Evolutionary conservation across 2,113 vertebrate genomes (phyloP).

Genomic region (Lota lota): DNA sequence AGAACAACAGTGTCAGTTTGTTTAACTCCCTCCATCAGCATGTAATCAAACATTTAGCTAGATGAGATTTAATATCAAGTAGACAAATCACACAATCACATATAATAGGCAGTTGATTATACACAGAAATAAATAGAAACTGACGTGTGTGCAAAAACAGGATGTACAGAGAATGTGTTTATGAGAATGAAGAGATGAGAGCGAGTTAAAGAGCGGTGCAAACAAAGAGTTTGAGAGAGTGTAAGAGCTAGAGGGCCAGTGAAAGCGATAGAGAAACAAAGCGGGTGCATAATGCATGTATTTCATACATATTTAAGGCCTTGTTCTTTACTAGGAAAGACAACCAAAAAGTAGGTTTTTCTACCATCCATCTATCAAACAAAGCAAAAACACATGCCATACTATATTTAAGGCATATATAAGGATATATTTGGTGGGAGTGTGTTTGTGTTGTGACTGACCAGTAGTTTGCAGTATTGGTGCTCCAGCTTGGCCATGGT

Average conservation of each 20-base stretch:
- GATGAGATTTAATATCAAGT: too few relatives aligned
- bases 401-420: too few relatives aligned
- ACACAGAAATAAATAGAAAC: background rate
- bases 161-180: too few relatives aligned
- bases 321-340: too few relatives aligned
- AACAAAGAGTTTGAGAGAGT: background rate
- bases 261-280: background rate
- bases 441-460: slow-evolving; percentile 63
- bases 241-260: background rate
- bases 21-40: too few relatives aligned
- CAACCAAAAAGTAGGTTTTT: too few relatives aligned
- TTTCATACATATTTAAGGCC: too few relatives aligned
- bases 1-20: too few relatives aligned
- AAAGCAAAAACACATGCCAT: too few relatives aligned
- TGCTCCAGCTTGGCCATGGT: slow-evolving; percentile 91
- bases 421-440: background rate
- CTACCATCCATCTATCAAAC: too few relatives aligned
- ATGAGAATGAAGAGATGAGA: too few relatives aligned
- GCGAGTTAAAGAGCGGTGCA: background rate
- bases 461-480: slow-evolving; percentile 94
- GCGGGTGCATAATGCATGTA: background rate
- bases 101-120: background rate
- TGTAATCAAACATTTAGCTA: too few relatives aligned
- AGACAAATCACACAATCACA: slow-evolving; percentile 9
- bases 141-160: background rate